Percentiles rank a stretch among this genome's conserved stretches.
Conservation (phyloP, 2,113 vertebrate genomes). For the Callipepla californica region DNA sequence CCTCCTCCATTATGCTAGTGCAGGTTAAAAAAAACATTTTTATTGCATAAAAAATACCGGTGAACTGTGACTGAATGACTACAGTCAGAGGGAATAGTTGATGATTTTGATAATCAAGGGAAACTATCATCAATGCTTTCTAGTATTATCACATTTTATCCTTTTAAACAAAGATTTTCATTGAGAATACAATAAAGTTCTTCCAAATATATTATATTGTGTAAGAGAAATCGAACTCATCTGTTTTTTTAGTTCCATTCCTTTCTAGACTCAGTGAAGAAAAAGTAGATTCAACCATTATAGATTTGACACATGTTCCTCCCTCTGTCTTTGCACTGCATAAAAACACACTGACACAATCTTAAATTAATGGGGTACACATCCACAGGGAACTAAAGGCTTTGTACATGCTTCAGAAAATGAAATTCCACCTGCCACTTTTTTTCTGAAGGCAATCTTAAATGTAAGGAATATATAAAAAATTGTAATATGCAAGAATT, state of each 20-base stretch:
- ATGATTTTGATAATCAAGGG: background rate
- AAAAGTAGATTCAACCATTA: background rate
- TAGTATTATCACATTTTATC: background rate
- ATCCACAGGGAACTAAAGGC: background rate
- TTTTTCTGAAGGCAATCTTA: background rate
- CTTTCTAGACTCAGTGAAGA: background rate
- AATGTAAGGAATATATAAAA: background rate
- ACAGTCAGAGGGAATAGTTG: background rate
- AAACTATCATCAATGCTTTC: background rate
- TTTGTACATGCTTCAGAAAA: background rate
- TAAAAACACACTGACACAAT: background rate
- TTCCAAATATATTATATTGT: background rate
- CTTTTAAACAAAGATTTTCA: background rate
- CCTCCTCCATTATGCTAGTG: background rate
- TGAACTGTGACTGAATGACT: background rate
- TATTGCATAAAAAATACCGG: background rate
- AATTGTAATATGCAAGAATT: background rate
- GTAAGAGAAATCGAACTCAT: background rate
- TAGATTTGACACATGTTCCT: background rate
- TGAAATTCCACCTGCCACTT: background rate
- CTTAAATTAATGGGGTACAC: background rate
- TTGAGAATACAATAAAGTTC: background rate
- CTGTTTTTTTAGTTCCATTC: background rate
- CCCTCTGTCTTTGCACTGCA: background rate
- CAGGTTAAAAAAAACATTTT: slow-evolving; percentile 11